These are phyloP conservation scores for Mesoligia furuncula DNA, from an alignment of 2,888 invertebrate genomes.

Conservation along the genomic window DNA sequence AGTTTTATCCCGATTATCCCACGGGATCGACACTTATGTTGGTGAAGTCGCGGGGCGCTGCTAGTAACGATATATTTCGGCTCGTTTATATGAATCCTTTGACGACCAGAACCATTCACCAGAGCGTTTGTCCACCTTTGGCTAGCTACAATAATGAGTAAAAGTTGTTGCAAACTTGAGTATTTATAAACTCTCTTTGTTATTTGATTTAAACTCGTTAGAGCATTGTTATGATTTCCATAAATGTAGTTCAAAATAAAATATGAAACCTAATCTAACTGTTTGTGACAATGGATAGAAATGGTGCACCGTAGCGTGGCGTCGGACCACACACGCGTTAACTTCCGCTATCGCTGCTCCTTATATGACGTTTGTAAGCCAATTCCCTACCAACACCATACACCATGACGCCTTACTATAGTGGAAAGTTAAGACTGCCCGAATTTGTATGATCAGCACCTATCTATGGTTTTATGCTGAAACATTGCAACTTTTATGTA, in stretches of 20 bases:
- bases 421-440: not conserved
- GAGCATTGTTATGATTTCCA: slow-evolving; percentile 1
- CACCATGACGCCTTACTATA: not conserved
- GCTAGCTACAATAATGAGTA: not conserved
- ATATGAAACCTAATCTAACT: slow-evolving; percentile 26
- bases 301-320: slow-evolving; percentile 27
- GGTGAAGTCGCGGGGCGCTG: too few species aligned
- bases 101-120: not conserved
- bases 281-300: slow-evolving; percentile 18
- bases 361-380: not conserved
- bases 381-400: slow-evolving; percentile 15
- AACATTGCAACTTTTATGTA: not conserved
- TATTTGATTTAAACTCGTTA: not conserved
- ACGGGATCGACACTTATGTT: too few species aligned
- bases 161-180: not conserved
- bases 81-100: not conserved
- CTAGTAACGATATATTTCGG: not conserved
- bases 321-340: slow-evolving; percentile 17
- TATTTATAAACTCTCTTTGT: not conserved
- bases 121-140: not conserved
- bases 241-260: not conserved
- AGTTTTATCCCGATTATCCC: too few species aligned
- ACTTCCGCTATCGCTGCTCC: slow-evolving; percentile 35
- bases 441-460: not conserved
- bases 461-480: not conserved